Base-by-base conservation (phyloP, 1,140 invertebrate species). In the Scaptomyza pallida region DNA sequence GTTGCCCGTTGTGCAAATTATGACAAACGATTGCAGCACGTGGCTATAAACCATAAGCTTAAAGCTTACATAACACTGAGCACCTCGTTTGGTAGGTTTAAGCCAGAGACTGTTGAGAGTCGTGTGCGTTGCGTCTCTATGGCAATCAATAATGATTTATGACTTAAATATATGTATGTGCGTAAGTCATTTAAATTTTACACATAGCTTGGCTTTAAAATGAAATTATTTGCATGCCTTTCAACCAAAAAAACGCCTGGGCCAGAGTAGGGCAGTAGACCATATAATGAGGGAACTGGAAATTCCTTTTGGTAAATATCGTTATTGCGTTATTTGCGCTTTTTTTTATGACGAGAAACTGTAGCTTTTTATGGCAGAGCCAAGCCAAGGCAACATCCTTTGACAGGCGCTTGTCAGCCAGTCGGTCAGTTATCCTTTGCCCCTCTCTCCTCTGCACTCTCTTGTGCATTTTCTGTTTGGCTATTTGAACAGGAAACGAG, bases 61-160 rank as follows among this genome's bases (percentile, higher is more conserved):
- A 5, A n/a, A 43, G 61, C 26, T 57, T 44, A 51, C 44, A 44
- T 44, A 44, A 19, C 51, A 64, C 26, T 64, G 26, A 56, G 67
- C 23, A 54, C 44, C 30, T 68, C 48, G 19, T 61, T 47, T 26
- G 9, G 19, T 44, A n/a, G 37, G 9, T 15, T 56, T 17, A n/a
- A 37, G n/a, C 12, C 48, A 43, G 1, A 19, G 21, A 5, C 62
- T 68, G 26, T n/a, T 17, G 37, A 51, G 55, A 37, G 16, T 35
- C 37, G 15, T 4, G 19, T 19, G 5, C 19, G 10, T 19, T 21
- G 21, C 16, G 41, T 15, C 26, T 2, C 37, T 47, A 15, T 40
- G 44, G 61, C 57, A 71, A 71, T 64, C 68, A 65, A 64, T 64
- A 71, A 57, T 65, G 61, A 71, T 71, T 71, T 71, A 71, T 71